phyloP scores from a whole-genome alignment of 2,888 invertebrate species.

The Apotomis betuletana region DNA sequence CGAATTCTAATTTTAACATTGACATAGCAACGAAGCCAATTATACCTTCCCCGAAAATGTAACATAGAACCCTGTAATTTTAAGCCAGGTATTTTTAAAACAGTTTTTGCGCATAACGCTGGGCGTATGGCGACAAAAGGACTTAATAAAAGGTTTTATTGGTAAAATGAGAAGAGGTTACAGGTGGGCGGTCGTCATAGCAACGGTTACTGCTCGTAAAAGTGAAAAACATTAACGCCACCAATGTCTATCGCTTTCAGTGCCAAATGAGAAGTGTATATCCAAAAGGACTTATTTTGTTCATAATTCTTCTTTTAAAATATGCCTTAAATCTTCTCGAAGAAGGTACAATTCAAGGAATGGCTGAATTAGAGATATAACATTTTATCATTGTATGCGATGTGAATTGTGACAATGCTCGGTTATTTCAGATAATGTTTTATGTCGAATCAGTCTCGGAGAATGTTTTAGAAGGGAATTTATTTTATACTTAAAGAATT shows the following conservation, averaged over 20 bases:
- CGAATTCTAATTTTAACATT: no score
- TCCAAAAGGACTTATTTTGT: background rate
- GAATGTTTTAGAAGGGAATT: background rate
- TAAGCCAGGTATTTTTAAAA: background rate
- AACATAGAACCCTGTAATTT: no score
- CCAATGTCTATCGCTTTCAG: slow-evolving; percentile 46
- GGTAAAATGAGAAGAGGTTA: slow-evolving; percentile 41
- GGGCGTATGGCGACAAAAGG: slow-evolving; percentile 25
- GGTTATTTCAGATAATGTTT: slow-evolving; percentile 30
- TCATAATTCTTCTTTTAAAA: background rate
- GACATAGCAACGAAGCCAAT: no score
- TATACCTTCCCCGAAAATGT: no score
- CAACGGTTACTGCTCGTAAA: slow-evolving; percentile 63
- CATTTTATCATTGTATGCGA: background rate
- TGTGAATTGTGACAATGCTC: slow-evolving; percentile 23
- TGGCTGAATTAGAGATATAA: background rate
- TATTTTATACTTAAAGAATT: background rate
- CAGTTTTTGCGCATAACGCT: slow-evolving; percentile 16
- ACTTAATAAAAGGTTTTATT: slow-evolving; percentile 40
- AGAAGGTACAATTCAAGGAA: background rate
- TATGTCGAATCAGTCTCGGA: slow-evolving; percentile 1
- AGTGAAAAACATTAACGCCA: slow-evolving; percentile 59
- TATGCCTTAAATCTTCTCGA: background rate
- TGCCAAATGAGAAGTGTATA: slow-evolving; percentile 31
- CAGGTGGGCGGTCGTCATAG: slow-evolving; percentile 54